Base-by-base conservation (phyloP, 2,888 invertebrate genomes). In the Megaustenia siamemsis region DNA sequence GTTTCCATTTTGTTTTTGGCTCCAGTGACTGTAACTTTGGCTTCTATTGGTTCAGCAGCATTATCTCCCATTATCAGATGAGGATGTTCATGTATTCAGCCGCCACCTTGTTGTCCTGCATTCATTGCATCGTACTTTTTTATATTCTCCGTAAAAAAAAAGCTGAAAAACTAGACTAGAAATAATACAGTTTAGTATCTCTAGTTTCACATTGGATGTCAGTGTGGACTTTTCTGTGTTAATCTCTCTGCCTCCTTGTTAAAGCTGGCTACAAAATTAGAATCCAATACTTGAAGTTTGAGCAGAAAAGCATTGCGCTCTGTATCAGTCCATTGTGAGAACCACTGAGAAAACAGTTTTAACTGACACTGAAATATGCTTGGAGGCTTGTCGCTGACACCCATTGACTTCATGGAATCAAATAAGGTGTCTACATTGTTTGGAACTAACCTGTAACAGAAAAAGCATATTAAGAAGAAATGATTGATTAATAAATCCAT, bases 291-390 rank as follows among this genome's bases (percentile, higher is more conserved):
- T 83, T 91, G 90, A 15, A 94, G 88, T 86, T 91, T 90, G 15
- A 90, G 86, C 83, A 94, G 86, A 81, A 94, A 92, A 63, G 90
- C 89, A 78, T 91, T 90, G 56, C 92, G 90, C 45, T 94, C 92
- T 77, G 88, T 88, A 43, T 92, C 90, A 83, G 91, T 90, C 94
- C 94, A 94, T 6, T 87, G 86, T 45, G 91, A 90, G 89, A 93
- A 93, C 94, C 94, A 94, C 87, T 94, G 92, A 56, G 89, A 90
- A 87, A 94, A 94, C 6, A 94, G 89, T 86, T 94, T 94, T 86
- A 94, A 88, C 88, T 94, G 94, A 86, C 94, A 94, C 88, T 94
- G 92, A 87, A 94, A 94, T 45, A 94, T 93, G 82, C 92, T 93
- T 12, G 94, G 94, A 49, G 93, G 94, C 80, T 90, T 91, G 78